Evolutionary conservation across 1,140 invertebrate species (phyloP).

Genomic region (Stenopsyche tienmushanensis): DNA sequence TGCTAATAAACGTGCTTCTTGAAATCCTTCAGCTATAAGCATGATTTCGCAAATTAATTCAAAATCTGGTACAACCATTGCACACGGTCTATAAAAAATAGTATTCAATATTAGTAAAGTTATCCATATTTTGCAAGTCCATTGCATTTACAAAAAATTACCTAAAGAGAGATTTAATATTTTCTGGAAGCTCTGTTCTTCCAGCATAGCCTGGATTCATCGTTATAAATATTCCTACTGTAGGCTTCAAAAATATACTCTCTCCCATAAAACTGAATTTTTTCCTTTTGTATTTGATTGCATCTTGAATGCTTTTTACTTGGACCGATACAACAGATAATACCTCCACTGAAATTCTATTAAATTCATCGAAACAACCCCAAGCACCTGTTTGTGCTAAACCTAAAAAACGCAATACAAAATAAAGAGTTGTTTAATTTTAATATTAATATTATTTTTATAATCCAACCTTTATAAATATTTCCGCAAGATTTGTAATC

Average conservation of each 20-base stretch:
- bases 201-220: conserved; percentile 94
- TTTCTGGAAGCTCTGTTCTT: conserved; percentile 82
- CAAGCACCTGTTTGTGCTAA: conserved; percentile 90
- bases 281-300: conserved; percentile 76
- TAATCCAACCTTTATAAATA: conserved; percentile 73
- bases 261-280: conserved; percentile 85
- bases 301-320: conserved; percentile 80
- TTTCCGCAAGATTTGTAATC: conserved; percentile 92
- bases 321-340: conserved; percentile 90
- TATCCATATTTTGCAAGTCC: conserved; percentile 43
- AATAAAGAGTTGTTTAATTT: background rate
- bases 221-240: conserved; percentile 90
- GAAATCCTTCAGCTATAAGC: conserved; percentile 90
- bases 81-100: conserved; percentile 70
- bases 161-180: conserved; percentile 71
- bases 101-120: conserved; percentile 9
- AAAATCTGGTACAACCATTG: conserved; percentile 94
- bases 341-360: conserved; percentile 90
- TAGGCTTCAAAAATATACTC: conserved; percentile 70
- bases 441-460: too few species aligned
- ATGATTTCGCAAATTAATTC: conserved; percentile 93
- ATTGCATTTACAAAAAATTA: conserved; percentile 45
- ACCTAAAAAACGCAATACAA: conserved; percentile 51
- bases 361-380: conserved; percentile 96
- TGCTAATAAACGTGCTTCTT: conserved; percentile 82